Evolutionary conservation across 2,888 invertebrate genomes (phyloP), one percentile per base, ranked within the genome.

Genomic region (Drosophila koepferae): DNA sequence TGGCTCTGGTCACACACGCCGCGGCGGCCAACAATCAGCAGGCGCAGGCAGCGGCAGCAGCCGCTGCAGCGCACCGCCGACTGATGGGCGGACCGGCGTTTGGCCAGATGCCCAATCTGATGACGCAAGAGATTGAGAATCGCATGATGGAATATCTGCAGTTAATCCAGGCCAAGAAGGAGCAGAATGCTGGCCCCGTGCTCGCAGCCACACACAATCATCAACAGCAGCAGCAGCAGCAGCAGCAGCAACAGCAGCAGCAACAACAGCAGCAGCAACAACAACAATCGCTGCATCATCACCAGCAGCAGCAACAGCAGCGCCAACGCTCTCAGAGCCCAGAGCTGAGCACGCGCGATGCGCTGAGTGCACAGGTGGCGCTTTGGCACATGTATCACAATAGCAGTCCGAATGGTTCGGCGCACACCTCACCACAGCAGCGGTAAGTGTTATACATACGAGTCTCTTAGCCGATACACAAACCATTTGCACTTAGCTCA

Each of bases 351-450:
- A 89, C 94, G 54, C 89, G 91, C 36, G 92, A 92, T 61, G 92
- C 92, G 14, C 93, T 97, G 63, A 96, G 95, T 80, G 96, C 96
- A 2, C 95, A 97, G 68, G 94, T 97, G 80, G 96, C 96, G 0
- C 94, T 97, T 31, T 97, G 97, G 97, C 97, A 96, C 77, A 94
- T 97, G 89, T 97, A 97, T 93, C 96, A 96, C 92, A 96, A 96
- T 92, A 94, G 93, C 89, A 93, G 86, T 91, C 94, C 95, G 88
- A 91, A 94, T 91, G 77, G 94, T 81, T 82, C 92, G 79, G 90
- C 93, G 79, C 89, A 93, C 78, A 91, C 93, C 55, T 94, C 94
- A 69, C 93, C 93, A 49, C 93, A 94, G 63, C 94, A 93, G 85
- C 91, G 93, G 93, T 93, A 86, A 90, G 91, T 89, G 67, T 62